A percentile compares a stretch with the other conserved stretches of the same genome.
Evolutionary conservation across 2,113 vertebrate species (phyloP).

Genomic region (Pluvianellus socialis): DNA sequence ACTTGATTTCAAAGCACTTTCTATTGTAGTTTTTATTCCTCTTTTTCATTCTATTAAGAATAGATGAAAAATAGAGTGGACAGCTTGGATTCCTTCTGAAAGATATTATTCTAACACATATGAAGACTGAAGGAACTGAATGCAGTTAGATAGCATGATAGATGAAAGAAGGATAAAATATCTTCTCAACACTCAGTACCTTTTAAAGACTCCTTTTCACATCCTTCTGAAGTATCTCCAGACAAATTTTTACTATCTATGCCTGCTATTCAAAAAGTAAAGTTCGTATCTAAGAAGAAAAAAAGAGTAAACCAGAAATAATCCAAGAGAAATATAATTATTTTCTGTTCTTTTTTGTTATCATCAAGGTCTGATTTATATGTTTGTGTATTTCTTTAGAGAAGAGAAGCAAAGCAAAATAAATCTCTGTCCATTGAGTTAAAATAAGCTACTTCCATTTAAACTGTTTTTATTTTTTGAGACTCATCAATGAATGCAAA

Average conservation of each 20-base stretch:
- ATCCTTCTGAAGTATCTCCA: not conserved
- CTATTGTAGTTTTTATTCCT: not conserved
- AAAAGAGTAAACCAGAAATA: not conserved
- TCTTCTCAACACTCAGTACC: not conserved
- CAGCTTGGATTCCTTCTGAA: not conserved
- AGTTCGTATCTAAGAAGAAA: not conserved
- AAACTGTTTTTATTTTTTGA: not conserved
- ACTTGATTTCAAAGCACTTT: not conserved
- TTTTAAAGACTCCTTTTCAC: not conserved
- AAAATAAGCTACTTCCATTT: not conserved
- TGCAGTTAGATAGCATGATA: not conserved
- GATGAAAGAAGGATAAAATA: not conserved
- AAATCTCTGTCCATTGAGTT: not conserved
- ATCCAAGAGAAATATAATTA: not conserved
- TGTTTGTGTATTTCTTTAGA: not conserved
- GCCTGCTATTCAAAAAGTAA: not conserved
- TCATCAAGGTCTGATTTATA: not conserved
- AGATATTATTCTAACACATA: not conserved
- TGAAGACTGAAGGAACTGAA: not conserved
- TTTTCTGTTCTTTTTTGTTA: not conserved
- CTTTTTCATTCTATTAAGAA: not conserved
- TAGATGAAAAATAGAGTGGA: not conserved
- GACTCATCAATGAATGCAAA: not conserved
- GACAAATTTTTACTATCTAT: not conserved
- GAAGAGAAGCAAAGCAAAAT: not conserved